These are phyloP conservation scores for Gasteruption jaculator DNA, from an alignment of 2,888 invertebrate genomes.

Conservation along the genomic window DNA sequence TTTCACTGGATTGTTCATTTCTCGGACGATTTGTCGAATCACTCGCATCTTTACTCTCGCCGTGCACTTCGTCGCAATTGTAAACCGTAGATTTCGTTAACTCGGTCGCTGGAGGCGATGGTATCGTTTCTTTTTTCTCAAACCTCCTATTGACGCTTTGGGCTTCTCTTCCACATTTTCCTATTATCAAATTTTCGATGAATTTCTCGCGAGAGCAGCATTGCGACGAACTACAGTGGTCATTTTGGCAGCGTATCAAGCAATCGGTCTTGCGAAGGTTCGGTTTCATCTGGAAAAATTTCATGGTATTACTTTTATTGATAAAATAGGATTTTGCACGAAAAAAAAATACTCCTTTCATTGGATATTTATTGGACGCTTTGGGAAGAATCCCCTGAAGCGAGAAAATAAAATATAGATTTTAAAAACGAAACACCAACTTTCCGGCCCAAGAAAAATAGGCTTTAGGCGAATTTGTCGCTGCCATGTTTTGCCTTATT, in stretches of 20 bases:
- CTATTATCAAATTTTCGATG: slow-evolving; percentile 14
- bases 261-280: slow-evolving; percentile 35
- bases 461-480: too few relatives aligned
- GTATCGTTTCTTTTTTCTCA: slow-evolving; percentile 32
- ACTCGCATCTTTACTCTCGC: neutral
- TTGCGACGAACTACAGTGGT: slow-evolving; percentile 39
- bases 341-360: too few relatives aligned
- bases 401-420: too few relatives aligned
- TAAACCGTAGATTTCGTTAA: slow-evolving; percentile 25
- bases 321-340: neutral
- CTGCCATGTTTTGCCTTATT: too few relatives aligned
- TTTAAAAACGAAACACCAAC: too few relatives aligned
- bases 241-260: slow-evolving; percentile 43
- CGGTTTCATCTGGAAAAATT: slow-evolving; percentile 31
- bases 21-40: slow-evolving; percentile 2
- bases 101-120: slow-evolving; percentile 24
- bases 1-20: neutral
- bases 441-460: too few relatives aligned
- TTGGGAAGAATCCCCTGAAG: too few relatives aligned
- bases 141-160: slow-evolving; percentile 26
- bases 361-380: too few relatives aligned
- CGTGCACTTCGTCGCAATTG: slow-evolving; percentile 20
- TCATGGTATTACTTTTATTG: neutral
- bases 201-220: slow-evolving; percentile 39
- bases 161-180: slow-evolving; percentile 12